Percentiles rank a stretch among this genome's conserved stretches.
Conservation (phyloP, 1,140 invertebrate species). For the Diorhabda sublineata region DNA sequence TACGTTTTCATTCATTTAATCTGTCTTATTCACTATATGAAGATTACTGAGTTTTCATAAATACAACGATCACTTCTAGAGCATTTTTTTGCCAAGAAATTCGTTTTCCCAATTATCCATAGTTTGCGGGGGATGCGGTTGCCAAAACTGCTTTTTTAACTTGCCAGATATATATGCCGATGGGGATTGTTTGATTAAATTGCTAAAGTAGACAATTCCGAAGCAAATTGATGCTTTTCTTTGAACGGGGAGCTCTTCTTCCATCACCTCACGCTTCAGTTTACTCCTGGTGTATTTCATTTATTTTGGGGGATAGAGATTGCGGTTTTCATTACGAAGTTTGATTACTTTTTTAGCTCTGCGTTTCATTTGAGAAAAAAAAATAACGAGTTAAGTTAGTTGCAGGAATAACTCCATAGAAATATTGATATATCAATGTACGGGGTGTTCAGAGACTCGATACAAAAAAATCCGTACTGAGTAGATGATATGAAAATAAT, state of each 20-base stretch:
- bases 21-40: too few species aligned
- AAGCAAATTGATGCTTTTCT: slow-evolving; percentile 5
- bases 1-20: too few species aligned
- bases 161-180: not conserved
- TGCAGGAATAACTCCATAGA: not conserved
- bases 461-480: too few species aligned
- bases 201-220: slow-evolving; percentile 14
- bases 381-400: not conserved
- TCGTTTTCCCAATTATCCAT: too few species aligned
- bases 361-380: not conserved
- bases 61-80: too few species aligned
- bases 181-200: slow-evolving; percentile 11
- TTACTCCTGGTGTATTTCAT: slow-evolving; percentile 9
- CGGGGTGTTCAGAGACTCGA: too few species aligned
- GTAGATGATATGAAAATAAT: too few species aligned
- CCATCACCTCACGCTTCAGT: slow-evolving; percentile 8
- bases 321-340: slow-evolving; percentile 16
- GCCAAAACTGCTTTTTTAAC: too few species aligned
- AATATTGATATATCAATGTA: too few species aligned
- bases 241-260: not conserved
- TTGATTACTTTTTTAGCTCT: slow-evolving; percentile 13
- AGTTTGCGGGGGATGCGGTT: too few species aligned
- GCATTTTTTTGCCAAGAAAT: too few species aligned
- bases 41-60: too few species aligned
- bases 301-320: slow-evolving; percentile 5